phyloP scores from a whole-genome alignment of 2,888 invertebrate genomes.

The Artemia sinica region DNA sequence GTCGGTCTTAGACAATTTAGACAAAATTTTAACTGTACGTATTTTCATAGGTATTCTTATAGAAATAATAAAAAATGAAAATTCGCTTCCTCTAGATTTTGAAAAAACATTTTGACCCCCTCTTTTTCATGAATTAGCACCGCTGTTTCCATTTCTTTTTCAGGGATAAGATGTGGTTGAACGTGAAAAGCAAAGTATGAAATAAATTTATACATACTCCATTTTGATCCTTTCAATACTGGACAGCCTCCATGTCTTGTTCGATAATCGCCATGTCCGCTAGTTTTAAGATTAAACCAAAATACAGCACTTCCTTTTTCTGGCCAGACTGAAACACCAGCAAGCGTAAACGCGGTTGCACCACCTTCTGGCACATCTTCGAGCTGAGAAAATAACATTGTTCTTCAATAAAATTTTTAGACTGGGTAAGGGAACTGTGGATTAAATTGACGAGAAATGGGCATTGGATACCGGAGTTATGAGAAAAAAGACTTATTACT shows the following conservation, averaged over 20 bases:
- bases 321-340: constrained; percentile 28
- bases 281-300: constrained; percentile 28
- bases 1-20: no score
- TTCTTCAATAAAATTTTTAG: no score
- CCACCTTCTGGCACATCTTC: constrained; percentile 28
- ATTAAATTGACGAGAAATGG: no score
- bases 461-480: not conserved
- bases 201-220: constrained; percentile 25
- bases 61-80: no score
- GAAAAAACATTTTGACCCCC: no score
- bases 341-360: constrained; percentile 28
- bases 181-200: not conserved
- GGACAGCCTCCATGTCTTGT: constrained; percentile 29
- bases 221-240: constrained; percentile 29
- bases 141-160: not conserved
- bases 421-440: no score
- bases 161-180: not conserved
- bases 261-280: constrained; percentile 27
- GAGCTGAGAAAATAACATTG: constrained; percentile 24
- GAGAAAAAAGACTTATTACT: not conserved
- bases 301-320: constrained; percentile 28
- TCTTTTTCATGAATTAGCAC: not conserved
- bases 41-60: no score
- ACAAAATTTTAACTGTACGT: no score
- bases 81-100: no score